Evolutionary conservation across 1,140 invertebrate genomes (phyloP).

Genomic region (Drosophila nasuta): DNA sequence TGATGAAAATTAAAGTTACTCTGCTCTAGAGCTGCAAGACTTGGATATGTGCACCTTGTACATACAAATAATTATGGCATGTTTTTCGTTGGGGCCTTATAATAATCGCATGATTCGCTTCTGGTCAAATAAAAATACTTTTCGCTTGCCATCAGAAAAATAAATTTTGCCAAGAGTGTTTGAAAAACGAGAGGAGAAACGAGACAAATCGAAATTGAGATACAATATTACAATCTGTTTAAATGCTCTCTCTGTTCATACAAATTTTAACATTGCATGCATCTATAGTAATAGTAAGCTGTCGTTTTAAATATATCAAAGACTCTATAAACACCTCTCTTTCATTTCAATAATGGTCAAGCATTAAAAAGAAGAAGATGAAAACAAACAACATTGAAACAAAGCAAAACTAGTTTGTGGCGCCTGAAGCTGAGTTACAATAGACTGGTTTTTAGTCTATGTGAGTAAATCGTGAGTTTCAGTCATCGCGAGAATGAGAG

Average conservation of each 20-base stretch:
- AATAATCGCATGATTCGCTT: slow-evolving; percentile 11
- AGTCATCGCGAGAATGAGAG: background rate
- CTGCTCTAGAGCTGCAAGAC: slow-evolving; percentile 6
- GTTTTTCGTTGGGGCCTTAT: background rate
- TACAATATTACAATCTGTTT: background rate
- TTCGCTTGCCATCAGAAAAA: slow-evolving; percentile 10
- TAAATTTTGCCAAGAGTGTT: slow-evolving; percentile 17
- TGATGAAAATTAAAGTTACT: slow-evolving; percentile 45
- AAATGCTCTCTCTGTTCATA: no score
- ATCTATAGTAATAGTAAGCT: no score
- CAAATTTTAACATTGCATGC: background rate
- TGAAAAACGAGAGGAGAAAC: slow-evolving; percentile 5
- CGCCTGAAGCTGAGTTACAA: slow-evolving; percentile 56
- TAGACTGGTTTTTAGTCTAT: slow-evolving; percentile 63
- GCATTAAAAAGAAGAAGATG: slow-evolving; percentile 16
- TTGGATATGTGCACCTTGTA: slow-evolving; percentile 3
- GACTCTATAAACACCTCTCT: background rate
- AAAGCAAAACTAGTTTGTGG: slow-evolving; percentile 58
- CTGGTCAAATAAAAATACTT: slow-evolving; percentile 11
- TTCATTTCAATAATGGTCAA: slow-evolving; percentile 13
- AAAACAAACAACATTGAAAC: slow-evolving; percentile 24
- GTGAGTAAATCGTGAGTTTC: slow-evolving; percentile 9
- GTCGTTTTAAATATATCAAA: background rate
- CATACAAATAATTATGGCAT: background rate
- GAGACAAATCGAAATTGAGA: background rate